These are phyloP conservation scores for Pachyramphus minor DNA, from an alignment of 2,113 vertebrate genomes.

Conservation along the genomic window DNA sequence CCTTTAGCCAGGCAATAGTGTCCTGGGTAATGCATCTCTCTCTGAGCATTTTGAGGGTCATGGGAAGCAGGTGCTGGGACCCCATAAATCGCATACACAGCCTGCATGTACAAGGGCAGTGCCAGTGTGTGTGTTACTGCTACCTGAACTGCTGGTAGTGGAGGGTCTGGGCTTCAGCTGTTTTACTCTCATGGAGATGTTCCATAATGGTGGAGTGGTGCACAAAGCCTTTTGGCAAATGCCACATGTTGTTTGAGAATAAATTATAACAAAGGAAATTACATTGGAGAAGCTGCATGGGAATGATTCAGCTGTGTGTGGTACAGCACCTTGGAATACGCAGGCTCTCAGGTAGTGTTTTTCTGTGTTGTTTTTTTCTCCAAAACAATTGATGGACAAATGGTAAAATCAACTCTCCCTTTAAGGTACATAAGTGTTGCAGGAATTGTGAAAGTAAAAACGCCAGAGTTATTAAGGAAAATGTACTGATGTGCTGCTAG, in stretches of 20 bases:
- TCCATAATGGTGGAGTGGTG: background rate
- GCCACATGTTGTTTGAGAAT: background rate
- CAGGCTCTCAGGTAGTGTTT: background rate
- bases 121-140: fast-evolving
- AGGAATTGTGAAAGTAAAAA: background rate
- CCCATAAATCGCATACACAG: fast-evolving
- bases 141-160: fast-evolving
- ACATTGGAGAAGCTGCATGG: background rate
- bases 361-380: background rate
- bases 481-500: background rate
- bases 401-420: background rate
- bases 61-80: background rate
- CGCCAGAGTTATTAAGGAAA: background rate
- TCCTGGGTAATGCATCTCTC: background rate
- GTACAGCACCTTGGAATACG: background rate
- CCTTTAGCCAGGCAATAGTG: background rate
- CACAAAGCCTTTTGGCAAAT: background rate
- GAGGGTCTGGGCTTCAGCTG: background rate
- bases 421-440: background rate
- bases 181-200: fast-evolving
- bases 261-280: background rate
- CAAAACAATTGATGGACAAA: background rate
- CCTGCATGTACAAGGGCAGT: background rate
- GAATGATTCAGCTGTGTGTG: background rate
- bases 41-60: background rate